Percentiles rank a stretch among this genome's conserved stretches.
Conservation (phyloP, 2,888 invertebrate genomes). For the Eristalinus sepulchralis region DNA sequence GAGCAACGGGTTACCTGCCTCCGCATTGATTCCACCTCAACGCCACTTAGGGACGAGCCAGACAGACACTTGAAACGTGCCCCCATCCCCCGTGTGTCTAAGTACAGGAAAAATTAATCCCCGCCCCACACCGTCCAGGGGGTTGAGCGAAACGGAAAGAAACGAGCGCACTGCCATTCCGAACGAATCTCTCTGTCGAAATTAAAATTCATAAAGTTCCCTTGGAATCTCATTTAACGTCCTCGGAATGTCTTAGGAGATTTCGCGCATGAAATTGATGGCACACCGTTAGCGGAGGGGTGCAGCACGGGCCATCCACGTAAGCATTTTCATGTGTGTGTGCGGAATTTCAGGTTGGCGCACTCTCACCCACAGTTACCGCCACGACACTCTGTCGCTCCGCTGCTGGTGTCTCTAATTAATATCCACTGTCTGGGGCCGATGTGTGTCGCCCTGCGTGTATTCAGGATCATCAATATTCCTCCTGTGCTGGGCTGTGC, state of each 20-base stretch:
- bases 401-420: slow-evolving; percentile 51
- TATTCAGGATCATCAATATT: slow-evolving; percentile 58
- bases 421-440: slow-evolving; percentile 45
- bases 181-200: slow-evolving; percentile 5
- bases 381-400: slow-evolving; percentile 28
- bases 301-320: not conserved
- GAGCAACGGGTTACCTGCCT: slow-evolving; percentile 1
- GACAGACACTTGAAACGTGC: slow-evolving; percentile 14
- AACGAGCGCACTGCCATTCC: not conserved
- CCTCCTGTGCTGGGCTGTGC: slow-evolving; percentile 13
- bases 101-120: slow-evolving; percentile 37
- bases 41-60: slow-evolving; percentile 1
- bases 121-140: not conserved
- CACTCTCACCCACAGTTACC: not conserved
- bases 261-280: slow-evolving; percentile 49
- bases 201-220: slow-evolving; percentile 66
- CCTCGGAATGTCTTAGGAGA: slow-evolving; percentile 42
- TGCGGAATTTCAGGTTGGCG: not conserved
- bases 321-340: not conserved
- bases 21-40: slow-evolving; percentile 7
- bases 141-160: not conserved
- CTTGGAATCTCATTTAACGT: slow-evolving; percentile 33
- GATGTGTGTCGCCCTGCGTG: not conserved
- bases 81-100: slow-evolving; percentile 37
- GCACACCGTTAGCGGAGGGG: not conserved